phyloP scores from a whole-genome alignment of 2,797 vertebrate genomes.

The Darevskia nairensis region DNA sequence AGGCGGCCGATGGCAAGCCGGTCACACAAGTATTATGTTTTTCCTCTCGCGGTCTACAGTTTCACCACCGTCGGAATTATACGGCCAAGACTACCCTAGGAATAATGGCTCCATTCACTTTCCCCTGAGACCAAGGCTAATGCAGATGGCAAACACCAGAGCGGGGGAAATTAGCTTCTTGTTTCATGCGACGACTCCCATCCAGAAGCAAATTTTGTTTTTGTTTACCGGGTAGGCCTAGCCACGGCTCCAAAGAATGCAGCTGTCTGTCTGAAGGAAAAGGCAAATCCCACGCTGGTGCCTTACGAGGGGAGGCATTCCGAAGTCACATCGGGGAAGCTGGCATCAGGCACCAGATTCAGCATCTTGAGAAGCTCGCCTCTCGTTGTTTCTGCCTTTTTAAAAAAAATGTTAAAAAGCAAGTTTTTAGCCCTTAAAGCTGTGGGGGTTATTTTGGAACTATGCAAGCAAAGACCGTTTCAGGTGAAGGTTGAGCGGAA shows the following conservation, averaged over 20 bases:
- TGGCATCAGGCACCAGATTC: no score
- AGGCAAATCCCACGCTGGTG: constrained; percentile 21
- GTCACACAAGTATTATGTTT: constrained; percentile 99
- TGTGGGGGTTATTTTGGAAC: neutral
- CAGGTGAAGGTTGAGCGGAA: neutral
- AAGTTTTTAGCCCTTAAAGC: neutral
- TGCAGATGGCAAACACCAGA: constrained; percentile 69
- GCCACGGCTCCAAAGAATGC: constrained; percentile 36
- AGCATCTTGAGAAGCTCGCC: neutral
- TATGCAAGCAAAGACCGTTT: no score
- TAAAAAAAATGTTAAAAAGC: neutral
- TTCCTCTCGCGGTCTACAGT: constrained; percentile 93
- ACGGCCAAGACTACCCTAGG: constrained; percentile 65
- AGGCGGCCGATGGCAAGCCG: constrained; percentile 86
- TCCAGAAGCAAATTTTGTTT: constrained; percentile 72
- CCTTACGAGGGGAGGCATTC: neutral
- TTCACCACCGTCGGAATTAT: constrained; percentile 86
- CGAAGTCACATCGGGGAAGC: constrained; percentile 5
- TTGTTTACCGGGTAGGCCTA: constrained; percentile 59
- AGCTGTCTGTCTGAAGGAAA: constrained; percentile 24
- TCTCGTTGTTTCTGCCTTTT: neutral
- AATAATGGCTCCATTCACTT: constrained; percentile 78
- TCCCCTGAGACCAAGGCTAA: constrained; percentile 73
- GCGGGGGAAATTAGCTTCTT: constrained; percentile 75
- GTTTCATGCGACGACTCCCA: constrained; percentile 72